Evolutionary conservation across 2,888 invertebrate species (phyloP), one percentile per base, ranked within the genome.

Genomic region (Pocota personata): DNA sequence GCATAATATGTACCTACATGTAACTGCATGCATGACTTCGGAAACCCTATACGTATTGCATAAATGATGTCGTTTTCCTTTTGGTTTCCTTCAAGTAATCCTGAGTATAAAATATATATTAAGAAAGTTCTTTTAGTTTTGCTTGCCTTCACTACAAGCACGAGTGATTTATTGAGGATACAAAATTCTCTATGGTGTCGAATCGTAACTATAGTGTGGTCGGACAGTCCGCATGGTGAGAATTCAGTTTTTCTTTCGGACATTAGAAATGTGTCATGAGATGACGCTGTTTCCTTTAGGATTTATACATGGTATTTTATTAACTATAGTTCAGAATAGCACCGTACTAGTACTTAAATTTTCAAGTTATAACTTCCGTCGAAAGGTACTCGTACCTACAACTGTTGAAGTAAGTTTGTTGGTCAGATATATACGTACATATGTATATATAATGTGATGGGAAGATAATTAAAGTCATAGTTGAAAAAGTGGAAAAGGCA

Each of bases 81-180:
- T 75, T 50, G 67, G 60, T 43, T 80, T 80, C 55, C 57, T 73
- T 40, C 3, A 79, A 72, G 79, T 66, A 66, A 80, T 75, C 60
- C 66, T 58, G 40, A 67, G 43, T 8, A 80, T 75, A 55, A 60
- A 75, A 67, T 75, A 75, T 80, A 67, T 75, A 75, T 80, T 67
- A 32, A 62, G 21, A 40, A 67, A 16, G 35, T 40, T 37, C 50
- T 60, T 52, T 16, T 37, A n/a, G 12, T 35, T 40, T 40, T 62
- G 16, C 6, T 19, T 66, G 27, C 14, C 27, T 79, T 32, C 2
- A 58, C 21, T 50, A 27, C 30, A 58, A 30, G 10, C 21, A 30
- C 12, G 35, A 73, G 57, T 50, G 79, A 79, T 79, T 79, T 79
- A 73, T 73, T 58, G 58, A 58, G 16, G 48, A 32, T 14, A 66